Evolutionary conservation across 2,888 invertebrate genomes (phyloP), one percentile per base, ranked within the genome.

Genomic region (Tortricodes alternella): DNA sequence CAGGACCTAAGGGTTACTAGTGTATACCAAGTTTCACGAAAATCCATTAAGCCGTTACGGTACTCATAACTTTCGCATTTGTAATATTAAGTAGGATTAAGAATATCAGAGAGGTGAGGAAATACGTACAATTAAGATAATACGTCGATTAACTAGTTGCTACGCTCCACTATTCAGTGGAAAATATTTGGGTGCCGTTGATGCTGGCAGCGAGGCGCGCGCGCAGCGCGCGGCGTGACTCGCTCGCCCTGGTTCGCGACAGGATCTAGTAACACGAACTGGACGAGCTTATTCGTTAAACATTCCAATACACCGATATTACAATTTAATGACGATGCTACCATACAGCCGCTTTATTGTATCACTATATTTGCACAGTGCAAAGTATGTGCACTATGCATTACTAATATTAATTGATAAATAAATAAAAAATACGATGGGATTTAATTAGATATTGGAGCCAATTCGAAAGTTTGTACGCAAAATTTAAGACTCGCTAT

Each of bases 171-270:
- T 29, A 29, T 29, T n/a, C 29, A 29, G 11, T 29, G 29, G 4
- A 29, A 44, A 34, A 39, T 41, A 46, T 43, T 24, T 23, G 24
- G 41, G 24, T 16, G 24, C 3, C n/a, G 37, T 16, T 18, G 18
- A 7, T 37, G 18, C 6, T 37, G 37, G n/a, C n/a, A n/a, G n/a
- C n/a, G n/a, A 11, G 29, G 37, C 38, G 64, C 53, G 62, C 55
- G 60, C 63, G 67, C 68, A 65, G 62, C 74, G 62, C 69, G 73
- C 76, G 73, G 78, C 89, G 89, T 89, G 89, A 89, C 89, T 83
- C 63, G 88, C 67, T 83, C 77, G 89, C 84, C 87, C 89, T 83
- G 85, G 73, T 88, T 89, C 78, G 67, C 70, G 82, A 78, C 86
- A 85, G 85, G 85, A 85, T 85, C 74, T 78, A 76, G 74, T 76